phyloP scores from a whole-genome alignment of 2,888 invertebrate species.

The Eugnorisma glareosa region DNA sequence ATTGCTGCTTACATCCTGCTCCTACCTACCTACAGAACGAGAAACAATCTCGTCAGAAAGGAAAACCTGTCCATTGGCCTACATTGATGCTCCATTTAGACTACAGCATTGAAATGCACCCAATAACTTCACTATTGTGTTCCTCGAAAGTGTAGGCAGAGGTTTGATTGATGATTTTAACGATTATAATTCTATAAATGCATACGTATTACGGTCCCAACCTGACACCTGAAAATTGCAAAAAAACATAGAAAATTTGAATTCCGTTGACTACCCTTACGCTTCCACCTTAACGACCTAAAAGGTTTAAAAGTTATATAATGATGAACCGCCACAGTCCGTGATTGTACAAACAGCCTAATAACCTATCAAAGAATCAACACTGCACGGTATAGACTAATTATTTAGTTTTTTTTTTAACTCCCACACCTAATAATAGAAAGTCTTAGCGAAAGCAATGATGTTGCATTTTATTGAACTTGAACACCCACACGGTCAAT shows the following conservation, averaged over 20 bases:
- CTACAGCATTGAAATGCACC: conserved; percentile 12
- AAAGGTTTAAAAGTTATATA: neutral
- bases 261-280: no score
- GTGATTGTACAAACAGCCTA: conserved; percentile 23
- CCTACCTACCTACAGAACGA: neutral
- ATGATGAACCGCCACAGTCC: neutral
- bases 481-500: conserved; percentile 22
- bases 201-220: no score
- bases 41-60: conserved; percentile 29
- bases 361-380: conserved; percentile 25
- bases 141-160: neutral
- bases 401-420: conserved; percentile 36
- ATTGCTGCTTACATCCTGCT: neutral
- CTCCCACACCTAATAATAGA: conserved; percentile 59
- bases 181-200: neutral
- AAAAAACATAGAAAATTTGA: no score
- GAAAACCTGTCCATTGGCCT: conserved; percentile 22
- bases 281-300: no score
- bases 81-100: conserved; percentile 30
- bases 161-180: neutral
- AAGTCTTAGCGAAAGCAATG: conserved; percentile 64
- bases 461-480: conserved; percentile 50
- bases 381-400: conserved; percentile 28
- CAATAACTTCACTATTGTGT: neutral
- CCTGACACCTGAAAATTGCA: no score